Percentiles rank a stretch among this genome's conserved stretches.
Conservation (phyloP, 2,113 vertebrate genomes). For the Falco punctatus region DNA sequence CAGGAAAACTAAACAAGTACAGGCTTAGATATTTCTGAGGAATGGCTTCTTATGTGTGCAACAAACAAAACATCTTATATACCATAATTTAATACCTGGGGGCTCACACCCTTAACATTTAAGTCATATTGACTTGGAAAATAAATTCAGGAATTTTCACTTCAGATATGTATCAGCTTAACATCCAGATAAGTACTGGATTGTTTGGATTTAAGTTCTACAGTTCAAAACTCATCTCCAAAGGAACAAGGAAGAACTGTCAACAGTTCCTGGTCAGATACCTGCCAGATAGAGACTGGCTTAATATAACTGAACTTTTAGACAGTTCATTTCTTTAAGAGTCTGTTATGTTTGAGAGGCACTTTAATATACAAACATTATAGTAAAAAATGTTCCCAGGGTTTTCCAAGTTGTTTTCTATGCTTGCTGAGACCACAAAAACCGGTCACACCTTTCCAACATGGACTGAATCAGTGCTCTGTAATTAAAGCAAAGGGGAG, state of each 20-base stretch:
- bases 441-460: conserved; percentile 94
- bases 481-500: conserved; percentile 44
- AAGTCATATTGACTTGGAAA: background rate
- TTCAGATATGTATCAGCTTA: background rate
- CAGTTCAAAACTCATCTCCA: background rate
- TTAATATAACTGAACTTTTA: background rate
- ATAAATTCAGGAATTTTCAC: background rate
- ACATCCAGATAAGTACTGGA: background rate
- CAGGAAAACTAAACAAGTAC: background rate
- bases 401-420: conserved; percentile 55
- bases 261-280: background rate
- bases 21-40: background rate
- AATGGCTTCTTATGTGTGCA: background rate
- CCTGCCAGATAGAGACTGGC: background rate
- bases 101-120: background rate
- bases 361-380: conserved; percentile 7
- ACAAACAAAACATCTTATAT: background rate
- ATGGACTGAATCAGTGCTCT: conserved; percentile 95
- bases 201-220: background rate
- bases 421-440: conserved; percentile 96
- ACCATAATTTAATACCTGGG: background rate
- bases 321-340: background rate
- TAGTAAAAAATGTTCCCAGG: background rate
- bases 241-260: background rate
- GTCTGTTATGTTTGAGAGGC: background rate